phyloP scores from a whole-genome alignment of 2,113 vertebrate species.

The Aegotheles bennettii region DNA sequence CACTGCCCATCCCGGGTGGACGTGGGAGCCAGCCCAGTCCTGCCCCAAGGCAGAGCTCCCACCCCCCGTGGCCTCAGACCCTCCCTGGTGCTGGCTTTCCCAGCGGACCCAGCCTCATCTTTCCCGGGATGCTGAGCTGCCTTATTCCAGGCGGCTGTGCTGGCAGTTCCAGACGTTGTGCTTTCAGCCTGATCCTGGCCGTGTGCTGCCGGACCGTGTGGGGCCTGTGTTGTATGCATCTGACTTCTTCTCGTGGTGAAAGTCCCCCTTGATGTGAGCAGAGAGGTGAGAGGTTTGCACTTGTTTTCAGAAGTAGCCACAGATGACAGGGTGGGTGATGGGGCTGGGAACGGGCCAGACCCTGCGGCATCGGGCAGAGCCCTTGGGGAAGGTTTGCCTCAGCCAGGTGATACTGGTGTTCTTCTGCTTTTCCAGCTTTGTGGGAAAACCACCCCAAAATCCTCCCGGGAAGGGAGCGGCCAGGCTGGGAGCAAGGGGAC shows the following conservation, averaged over 20 bases:
- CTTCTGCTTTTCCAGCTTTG: background rate
- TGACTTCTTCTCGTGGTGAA: background rate
- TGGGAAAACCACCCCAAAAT: background rate
- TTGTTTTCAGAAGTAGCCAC: background rate
- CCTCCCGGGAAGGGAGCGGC: background rate
- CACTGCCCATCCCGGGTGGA: no score
- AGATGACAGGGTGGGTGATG: background rate
- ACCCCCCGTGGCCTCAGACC: background rate
- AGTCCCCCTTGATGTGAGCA: background rate
- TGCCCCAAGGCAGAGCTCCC: background rate
- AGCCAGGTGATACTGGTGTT: no score
- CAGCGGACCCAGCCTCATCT: fast-evolving
- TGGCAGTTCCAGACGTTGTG: background rate
- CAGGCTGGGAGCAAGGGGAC: no score
- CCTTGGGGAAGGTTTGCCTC: background rate
- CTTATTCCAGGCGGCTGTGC: background rate
- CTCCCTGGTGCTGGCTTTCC: background rate
- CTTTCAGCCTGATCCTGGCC: background rate
- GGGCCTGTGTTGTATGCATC: background rate
- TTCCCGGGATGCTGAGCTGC: background rate
- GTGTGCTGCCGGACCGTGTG: fast-evolving
- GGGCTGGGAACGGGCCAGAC: fast-evolving
- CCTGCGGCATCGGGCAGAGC: fast-evolving
- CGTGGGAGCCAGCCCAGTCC: no score
- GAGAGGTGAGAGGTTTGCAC: background rate